Percentiles rank a stretch among this genome's conserved stretches.
phyloP scores from a whole-genome alignment of 2,797 vertebrate genomes.

The Coccyzus lansbergi region DNA sequence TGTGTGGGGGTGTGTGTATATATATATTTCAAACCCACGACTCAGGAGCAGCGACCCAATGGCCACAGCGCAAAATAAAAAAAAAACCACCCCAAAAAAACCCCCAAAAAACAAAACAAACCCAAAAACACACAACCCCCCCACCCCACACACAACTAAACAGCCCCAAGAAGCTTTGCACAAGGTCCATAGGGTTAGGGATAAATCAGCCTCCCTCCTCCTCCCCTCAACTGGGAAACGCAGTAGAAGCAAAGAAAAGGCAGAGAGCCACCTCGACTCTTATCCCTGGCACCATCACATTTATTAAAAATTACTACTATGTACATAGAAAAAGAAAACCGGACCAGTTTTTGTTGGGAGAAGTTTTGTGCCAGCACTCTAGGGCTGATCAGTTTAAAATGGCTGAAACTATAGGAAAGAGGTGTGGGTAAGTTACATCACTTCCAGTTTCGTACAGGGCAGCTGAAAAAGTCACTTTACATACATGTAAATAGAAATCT shows the following conservation, averaged over 20 bases:
- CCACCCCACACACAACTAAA: too few species aligned
- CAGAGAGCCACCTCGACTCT: neutral
- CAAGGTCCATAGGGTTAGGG: too few species aligned
- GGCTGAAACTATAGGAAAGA: slow-evolving; percentile 21
- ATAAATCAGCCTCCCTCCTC: too few species aligned
- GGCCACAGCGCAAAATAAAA: neutral
- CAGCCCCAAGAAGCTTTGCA: accelerated
- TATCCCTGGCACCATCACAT: slow-evolving; percentile 71
- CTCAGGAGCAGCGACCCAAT: accelerated
- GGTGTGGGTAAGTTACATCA: slow-evolving; percentile 53
- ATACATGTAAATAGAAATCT: slow-evolving; percentile 61
- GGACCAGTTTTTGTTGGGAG: neutral
- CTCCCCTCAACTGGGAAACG: accelerated
- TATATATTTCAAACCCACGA: too few species aligned
- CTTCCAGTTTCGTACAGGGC: slow-evolving; percentile 66
- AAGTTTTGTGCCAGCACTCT: slow-evolving; percentile 28
- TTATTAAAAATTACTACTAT: slow-evolving; percentile 83
- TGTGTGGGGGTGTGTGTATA: too few species aligned
- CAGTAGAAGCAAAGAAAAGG: neutral
- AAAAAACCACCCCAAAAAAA: too few species aligned
- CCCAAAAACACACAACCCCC: too few species aligned
- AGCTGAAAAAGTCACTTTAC: slow-evolving; percentile 70
- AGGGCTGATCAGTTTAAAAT: slow-evolving; percentile 1
- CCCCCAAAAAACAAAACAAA: too few species aligned
- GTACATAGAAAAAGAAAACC: slow-evolving; percentile 71